Evolutionary conservation across 1,140 invertebrate genomes (phyloP).

Genomic region (Lineus longissimus): DNA sequence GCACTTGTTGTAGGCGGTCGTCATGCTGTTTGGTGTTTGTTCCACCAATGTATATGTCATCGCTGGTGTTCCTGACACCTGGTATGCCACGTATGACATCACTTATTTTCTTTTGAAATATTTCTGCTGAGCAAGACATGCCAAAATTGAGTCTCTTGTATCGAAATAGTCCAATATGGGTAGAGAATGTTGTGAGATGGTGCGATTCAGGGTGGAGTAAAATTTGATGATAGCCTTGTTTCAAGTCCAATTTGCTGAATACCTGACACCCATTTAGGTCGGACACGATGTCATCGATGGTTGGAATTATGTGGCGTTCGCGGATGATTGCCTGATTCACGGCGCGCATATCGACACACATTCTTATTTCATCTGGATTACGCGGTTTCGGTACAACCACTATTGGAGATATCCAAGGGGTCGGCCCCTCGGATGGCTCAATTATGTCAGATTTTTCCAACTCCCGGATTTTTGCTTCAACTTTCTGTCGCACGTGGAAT

Average conservation of each 20-base stretch:
- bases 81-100: conserved; percentile 4
- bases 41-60: conserved; percentile 16
- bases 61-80: background rate
- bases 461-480: conserved; percentile 26
- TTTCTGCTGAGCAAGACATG: background rate
- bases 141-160: conserved; percentile 9
- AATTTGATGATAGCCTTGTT: conserved; percentile 21
- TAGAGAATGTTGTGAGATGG: too few relatives aligned
- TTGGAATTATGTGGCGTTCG: conserved; percentile 17
- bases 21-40: conserved; percentile 17
- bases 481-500: conserved; percentile 21
- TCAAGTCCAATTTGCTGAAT: conserved; percentile 25
- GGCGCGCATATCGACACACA: conserved; percentile 34
- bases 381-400: conserved; percentile 14
- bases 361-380: conserved; percentile 21
- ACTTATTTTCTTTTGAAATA: too few relatives aligned
- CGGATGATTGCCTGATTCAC: conserved; percentile 26
- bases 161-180: too few relatives aligned
- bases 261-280: conserved; percentile 26
- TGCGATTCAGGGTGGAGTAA: background rate
- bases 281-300: conserved; percentile 31
- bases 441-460: conserved; percentile 27
- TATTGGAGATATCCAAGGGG: conserved; percentile 30
- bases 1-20: conserved; percentile 8
- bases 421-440: conserved; percentile 25